These are phyloP conservation scores for Mugil cephalus DNA, from an alignment of 2,113 vertebrate species.

Conservation along the genomic window DNA sequence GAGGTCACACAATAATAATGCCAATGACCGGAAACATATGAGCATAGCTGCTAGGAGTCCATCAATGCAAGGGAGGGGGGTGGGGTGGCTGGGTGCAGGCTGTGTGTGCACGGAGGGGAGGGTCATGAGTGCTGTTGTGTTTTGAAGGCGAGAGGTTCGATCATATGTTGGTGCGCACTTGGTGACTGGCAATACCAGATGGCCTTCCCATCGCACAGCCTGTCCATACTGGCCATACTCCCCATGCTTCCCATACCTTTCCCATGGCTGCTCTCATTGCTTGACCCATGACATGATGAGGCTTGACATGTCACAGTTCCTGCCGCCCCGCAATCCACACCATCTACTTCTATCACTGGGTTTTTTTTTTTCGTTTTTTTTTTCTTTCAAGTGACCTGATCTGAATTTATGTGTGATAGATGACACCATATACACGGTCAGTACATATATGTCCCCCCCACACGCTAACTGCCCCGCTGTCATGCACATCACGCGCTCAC, in stretches of 20 bases:
- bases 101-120: not conserved
- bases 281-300: constrained; percentile 47
- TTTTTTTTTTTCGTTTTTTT: constrained; percentile 11
- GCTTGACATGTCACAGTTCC: constrained; percentile 57
- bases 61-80: constrained; percentile 18
- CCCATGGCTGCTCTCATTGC: constrained; percentile 47
- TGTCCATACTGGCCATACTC: constrained; percentile 33
- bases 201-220: constrained; percentile 47
- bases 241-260: constrained; percentile 55
- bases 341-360: not conserved
- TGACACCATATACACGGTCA: constrained; percentile 34
- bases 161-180: constrained; percentile 43
- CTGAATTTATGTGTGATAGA: constrained; percentile 50
- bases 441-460: constrained; percentile 8
- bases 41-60: constrained; percentile 34
- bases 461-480: not conserved
- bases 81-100: not conserved
- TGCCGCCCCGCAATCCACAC: constrained; percentile 2
- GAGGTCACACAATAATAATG: constrained; percentile 57
- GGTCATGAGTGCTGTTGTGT: constrained; percentile 26
- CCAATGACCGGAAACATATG: constrained; percentile 76
- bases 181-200: constrained; percentile 65
- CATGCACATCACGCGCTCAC: not conserved
- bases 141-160: constrained; percentile 27
- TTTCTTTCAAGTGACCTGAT: constrained; percentile 44